Evolutionary conservation across 2,113 vertebrate genomes (phyloP).

Genomic region (Anguilla rostrata): DNA sequence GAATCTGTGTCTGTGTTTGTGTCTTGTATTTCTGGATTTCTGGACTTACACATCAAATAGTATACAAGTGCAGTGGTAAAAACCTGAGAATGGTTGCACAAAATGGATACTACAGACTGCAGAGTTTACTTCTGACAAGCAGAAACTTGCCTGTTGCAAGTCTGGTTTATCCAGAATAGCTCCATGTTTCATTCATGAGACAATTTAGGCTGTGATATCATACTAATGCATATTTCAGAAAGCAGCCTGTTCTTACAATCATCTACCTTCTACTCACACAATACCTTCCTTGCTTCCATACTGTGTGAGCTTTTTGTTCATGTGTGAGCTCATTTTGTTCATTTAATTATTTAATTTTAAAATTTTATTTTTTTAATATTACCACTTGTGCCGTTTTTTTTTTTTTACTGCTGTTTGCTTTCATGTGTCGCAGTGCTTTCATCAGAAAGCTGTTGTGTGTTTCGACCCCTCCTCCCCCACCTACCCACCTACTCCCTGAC

Average conservation of each 20-base stretch:
- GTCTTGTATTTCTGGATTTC: neutral
- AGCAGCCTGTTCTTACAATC: neutral
- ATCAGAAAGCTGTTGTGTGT: slow-evolving; percentile 12
- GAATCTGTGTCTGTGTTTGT: neutral
- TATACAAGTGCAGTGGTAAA: neutral
- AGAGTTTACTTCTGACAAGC: neutral
- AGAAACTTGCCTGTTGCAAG: neutral
- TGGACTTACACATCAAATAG: neutral
- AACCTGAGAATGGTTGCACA: neutral
- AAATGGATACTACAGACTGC: neutral
- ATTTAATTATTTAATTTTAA: neutral
- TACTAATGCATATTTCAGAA: neutral
- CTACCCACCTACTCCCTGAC: neutral
- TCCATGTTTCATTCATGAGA: neutral
- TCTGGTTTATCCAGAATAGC: slow-evolving; percentile 5
- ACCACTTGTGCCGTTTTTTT: neutral
- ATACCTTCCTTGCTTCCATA: slow-evolving; percentile 7
- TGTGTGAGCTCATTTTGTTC: neutral
- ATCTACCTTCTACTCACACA: slow-evolving; percentile 33
- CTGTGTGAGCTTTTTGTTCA: neutral
- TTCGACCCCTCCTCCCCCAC: neutral
- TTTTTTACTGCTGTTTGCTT: neutral
- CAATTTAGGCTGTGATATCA: neutral
- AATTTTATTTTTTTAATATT: neutral
- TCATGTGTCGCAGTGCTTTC: slow-evolving; percentile 11